Base-by-base conservation (phyloP, 1,140 invertebrate species). In the Limonius californicus region DNA sequence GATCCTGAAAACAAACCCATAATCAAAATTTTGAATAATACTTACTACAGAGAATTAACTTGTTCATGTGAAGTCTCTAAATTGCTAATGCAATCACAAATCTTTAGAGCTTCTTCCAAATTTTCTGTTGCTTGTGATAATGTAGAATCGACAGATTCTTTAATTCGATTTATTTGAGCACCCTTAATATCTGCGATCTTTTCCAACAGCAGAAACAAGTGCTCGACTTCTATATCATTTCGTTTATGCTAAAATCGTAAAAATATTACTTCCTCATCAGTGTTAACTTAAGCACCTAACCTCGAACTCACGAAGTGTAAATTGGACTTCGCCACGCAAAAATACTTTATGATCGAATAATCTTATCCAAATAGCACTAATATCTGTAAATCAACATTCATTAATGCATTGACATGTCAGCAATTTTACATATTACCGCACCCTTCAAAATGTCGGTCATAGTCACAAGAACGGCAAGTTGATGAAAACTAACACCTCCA, bases 271-370 rank as follows among this genome's bases (percentile, higher is more conserved):
- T 54, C 2, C 3, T 8, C 4, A 19, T 19, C 7, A 18, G 8
- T 54, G 2, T 12, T 20, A 20, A 23, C 4, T 7, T 4, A 54
- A 54, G 9, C 20, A 23, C 1, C 57, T 76, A 82, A 91, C 89
- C 83, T 94, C 90, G 77, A 92, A 92, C 78, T 93, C 90, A 67
- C 85, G 86, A 6, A 92, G 72, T 78, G 91, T 89, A 79, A 84
- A 87, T 68, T 87, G 87, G 62, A 93, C 87, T 84, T 94, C 92
- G 58, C 90, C 89, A 78, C 85, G 87, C 47, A 93, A 74, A 77
- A 92, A 91, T 16, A 89, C 88, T 59, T 87, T 83, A 73, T 94
- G 91, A 76, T 94, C 89, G 81, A 94, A 91, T 61, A 94, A 79
- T 75, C 91, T 82, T 66, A 83, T 83, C 85, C 90, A 91, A 77